Evolutionary conservation across 2,888 invertebrate species (phyloP), one percentile per base, ranked within the genome.

Genomic region (Thereva nobilitata): DNA sequence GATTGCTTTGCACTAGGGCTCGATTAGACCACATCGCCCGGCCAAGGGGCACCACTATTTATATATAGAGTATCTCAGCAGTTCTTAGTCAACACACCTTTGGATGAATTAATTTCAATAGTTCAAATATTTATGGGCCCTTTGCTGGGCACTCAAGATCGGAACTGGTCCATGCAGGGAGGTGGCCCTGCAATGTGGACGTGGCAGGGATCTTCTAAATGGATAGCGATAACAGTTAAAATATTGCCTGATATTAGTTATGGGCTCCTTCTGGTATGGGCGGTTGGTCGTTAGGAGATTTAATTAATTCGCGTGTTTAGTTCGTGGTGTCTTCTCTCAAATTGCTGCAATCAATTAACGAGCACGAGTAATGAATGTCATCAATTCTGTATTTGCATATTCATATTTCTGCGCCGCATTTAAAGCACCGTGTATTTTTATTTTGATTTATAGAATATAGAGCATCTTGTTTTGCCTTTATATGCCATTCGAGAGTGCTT

Each of bases 281-380:
- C 34, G 5, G 42, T n/a, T 10, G 34, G 12, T 49, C 61, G 49
- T 53, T 42, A 54, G 50, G 47, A 50, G 56, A 68, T 64, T 68
- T 66, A 68, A 68, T 68, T 68, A 68, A 66, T 68, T 66, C 68
- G 64, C 66, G 66, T 68, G 66, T 68, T 68, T 66, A 66, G 68
- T 66, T 64, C 68, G 66, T 57, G 57, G 64, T 64, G 66, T 67
- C 53, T 66, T 61, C 68, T 66, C 63, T 64, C 66, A 68, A 68
- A 68, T 68, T 68, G 68, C 68, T 68, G 68, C 64, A 68, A 68
- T 68, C 68, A 68, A 68, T 68, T 68, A 68, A 64, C 66, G 54
- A 68, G 57, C 66, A 64, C 68, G 64, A 42, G 53, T 68, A 68
- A 68, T 68, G 68, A 68, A 68, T 68, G 68, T 66, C 66, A 68